Evolutionary conservation across 2,888 invertebrate species (phyloP), one percentile per base, ranked within the genome.

Genomic region (Acrobasis suavella): DNA sequence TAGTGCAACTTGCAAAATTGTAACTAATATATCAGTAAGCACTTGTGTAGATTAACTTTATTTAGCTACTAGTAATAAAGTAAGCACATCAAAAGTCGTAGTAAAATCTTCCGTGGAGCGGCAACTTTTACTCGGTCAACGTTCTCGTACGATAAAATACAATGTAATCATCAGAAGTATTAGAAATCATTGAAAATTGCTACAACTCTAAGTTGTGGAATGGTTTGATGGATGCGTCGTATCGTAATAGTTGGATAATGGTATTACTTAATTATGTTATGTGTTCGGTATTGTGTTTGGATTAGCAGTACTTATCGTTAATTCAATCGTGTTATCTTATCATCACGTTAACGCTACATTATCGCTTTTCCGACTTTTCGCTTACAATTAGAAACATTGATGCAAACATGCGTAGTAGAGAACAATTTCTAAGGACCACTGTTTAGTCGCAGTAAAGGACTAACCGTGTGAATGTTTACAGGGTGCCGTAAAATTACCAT

Each of bases 201-300:
- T n/a, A n/a, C 46, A 46, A 42, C 42, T 22, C 22, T 22, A 22
- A 32, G 32, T 32, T 32, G n/a, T 46, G 46, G 14, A 46, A 12
- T 46, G 14, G n/a, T 46, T n/a, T 32, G 32, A 32, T 52, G 12
- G 52, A 52, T 32, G 52, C 52, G 32, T 32, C n/a, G 52, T 52
- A 52, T 32, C 32, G 32, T 46, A 14, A 12, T 12, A 12, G 55
- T 56, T 56, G 42, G 16, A 56, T 56, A 56, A 56, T 37, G 17
- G 55, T 42, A 42, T 56, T 56, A 56, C 55, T 17, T 56, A 9
- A 56, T 56, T 37, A 56, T 17, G 55, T 56, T 17, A 56, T 56
- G 55, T 55, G 55, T 38, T 15, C 55, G 42, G 15, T 17, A 22
- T 56, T 39, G 39, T 39, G 39, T 56, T 16, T 16, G 55, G 39